Conservation (phyloP, 1,140 invertebrate genomes). For the Drosophila pruinosa region DNA sequence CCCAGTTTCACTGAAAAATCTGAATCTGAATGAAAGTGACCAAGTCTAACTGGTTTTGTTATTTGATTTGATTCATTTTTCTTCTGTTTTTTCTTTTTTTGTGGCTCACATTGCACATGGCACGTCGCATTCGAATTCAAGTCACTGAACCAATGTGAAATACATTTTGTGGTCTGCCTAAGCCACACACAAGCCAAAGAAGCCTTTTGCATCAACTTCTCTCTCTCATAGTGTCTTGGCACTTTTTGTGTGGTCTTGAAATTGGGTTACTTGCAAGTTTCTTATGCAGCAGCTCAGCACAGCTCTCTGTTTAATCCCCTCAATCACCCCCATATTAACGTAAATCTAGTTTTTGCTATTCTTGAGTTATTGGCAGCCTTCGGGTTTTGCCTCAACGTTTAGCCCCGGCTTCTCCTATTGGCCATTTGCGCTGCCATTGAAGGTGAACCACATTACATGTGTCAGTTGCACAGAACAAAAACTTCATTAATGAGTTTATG, state of each 20-base stretch:
- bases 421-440: slow-evolving; percentile 51
- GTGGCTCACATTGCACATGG: background rate
- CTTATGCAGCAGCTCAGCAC: background rate
- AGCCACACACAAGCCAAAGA: slow-evolving; percentile 4
- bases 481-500: slow-evolving; percentile 15
- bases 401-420: slow-evolving; percentile 58
- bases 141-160: slow-evolving; percentile 69
- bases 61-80: background rate
- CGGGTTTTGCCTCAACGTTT: slow-evolving; percentile 25
- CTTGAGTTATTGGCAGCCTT: slow-evolving; percentile 49
- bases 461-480: slow-evolving; percentile 25
- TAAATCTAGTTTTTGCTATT: slow-evolving; percentile 32
- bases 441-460: slow-evolving; percentile 63
- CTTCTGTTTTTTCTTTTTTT: slow-evolving; percentile 5
- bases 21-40: slow-evolving; percentile 65
- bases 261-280: slow-evolving; percentile 39
- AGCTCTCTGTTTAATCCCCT: background rate
- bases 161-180: slow-evolving; percentile 64
- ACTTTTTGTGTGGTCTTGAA: slow-evolving; percentile 43
- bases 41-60: slow-evolving; percentile 58
- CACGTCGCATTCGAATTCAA: slow-evolving; percentile 47
- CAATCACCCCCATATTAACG: background rate
- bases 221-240: too few relatives aligned
- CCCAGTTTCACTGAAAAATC: slow-evolving; percentile 57
- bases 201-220: slow-evolving; percentile 9